A percentile compares a stretch with the other conserved stretches of the same genome.
These are phyloP conservation scores for Epinephelus lanceolatus DNA, from an alignment of 2,113 vertebrate genomes.

Conservation along the genomic window DNA sequence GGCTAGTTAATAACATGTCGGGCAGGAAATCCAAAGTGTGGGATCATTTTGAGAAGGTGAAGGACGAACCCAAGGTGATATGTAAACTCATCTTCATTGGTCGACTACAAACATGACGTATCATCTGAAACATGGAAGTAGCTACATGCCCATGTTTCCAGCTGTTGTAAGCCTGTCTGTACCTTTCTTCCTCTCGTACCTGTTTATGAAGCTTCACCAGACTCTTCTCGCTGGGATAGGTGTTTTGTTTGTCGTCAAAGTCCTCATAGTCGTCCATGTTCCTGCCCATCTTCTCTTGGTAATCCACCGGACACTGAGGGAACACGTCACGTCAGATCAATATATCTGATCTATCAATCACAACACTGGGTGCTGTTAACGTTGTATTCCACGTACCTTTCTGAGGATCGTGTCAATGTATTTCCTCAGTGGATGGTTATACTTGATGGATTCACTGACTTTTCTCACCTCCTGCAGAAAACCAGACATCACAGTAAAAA, in stretches of 20 bases:
- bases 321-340: background rate
- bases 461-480: conserved; percentile 92
- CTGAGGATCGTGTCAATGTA: conserved; percentile 95
- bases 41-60: too few relatives aligned
- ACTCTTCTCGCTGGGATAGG: conserved; percentile 93
- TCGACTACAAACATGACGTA: too few relatives aligned
- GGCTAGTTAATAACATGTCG: too few relatives aligned
- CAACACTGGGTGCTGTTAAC: too few relatives aligned
- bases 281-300: conserved; percentile 98
- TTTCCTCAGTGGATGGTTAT: conserved; percentile 96
- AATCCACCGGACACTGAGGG: conserved; percentile 92
- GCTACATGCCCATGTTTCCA: too few relatives aligned
- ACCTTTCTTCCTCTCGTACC: conserved; percentile 75
- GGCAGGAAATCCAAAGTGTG: too few relatives aligned
- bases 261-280: conserved; percentile 99
- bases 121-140: too few relatives aligned
- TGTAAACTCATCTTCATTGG: too few relatives aligned
- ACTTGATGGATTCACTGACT: conserved; percentile 95
- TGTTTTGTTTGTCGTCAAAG: conserved; percentile 95
- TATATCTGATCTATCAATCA: background rate
- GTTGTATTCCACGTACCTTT: conserved; percentile 85
- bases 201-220: conserved; percentile 97
- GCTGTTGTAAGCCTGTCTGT: too few relatives aligned
- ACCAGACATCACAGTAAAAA: background rate
- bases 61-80: too few relatives aligned